A percentile compares a stretch with the other conserved stretches of the same genome.
phyloP scores from a whole-genome alignment of 2,888 invertebrate species.

The Pseudococcus jackbeardsleyi region DNA sequence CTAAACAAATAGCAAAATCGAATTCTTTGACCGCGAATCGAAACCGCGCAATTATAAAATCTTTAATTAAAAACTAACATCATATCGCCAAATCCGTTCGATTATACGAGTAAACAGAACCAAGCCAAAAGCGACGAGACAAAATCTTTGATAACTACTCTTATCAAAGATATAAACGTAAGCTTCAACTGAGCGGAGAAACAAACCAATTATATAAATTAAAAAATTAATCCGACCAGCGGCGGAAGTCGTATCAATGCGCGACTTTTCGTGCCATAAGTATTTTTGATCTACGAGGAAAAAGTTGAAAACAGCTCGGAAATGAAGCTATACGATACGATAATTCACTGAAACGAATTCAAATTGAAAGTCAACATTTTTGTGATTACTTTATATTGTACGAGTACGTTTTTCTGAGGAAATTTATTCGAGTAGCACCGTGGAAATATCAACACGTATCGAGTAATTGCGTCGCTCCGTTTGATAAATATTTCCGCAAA shows the following conservation, averaged over 20 bases:
- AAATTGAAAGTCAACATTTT: constrained; percentile 12
- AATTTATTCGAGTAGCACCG: background rate
- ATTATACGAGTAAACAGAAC: background rate
- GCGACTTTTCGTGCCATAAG: background rate
- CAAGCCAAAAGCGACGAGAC: background rate
- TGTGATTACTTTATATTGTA: background rate
- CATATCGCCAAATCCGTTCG: background rate
- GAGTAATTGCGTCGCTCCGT: background rate
- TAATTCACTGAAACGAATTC: constrained; percentile 6
- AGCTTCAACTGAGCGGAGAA: background rate
- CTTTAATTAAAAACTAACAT: background rate
- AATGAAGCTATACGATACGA: background rate
- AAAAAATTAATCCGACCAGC: background rate
- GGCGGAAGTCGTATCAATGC: background rate
- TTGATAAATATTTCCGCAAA: constrained; percentile 12
- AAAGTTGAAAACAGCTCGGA: background rate
- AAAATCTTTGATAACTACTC: background rate
- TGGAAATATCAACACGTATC: constrained; percentile 1
- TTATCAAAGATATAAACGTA: background rate
- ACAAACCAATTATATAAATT: background rate
- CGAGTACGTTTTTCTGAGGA: background rate
- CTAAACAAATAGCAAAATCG: background rate
- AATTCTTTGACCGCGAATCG: background rate
- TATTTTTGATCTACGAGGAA: background rate
- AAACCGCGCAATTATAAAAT: background rate